Evolutionary conservation across 2,797 vertebrate genomes (phyloP), one percentile per base, ranked within the genome.

Genomic region (Oreortyx pictus): DNA sequence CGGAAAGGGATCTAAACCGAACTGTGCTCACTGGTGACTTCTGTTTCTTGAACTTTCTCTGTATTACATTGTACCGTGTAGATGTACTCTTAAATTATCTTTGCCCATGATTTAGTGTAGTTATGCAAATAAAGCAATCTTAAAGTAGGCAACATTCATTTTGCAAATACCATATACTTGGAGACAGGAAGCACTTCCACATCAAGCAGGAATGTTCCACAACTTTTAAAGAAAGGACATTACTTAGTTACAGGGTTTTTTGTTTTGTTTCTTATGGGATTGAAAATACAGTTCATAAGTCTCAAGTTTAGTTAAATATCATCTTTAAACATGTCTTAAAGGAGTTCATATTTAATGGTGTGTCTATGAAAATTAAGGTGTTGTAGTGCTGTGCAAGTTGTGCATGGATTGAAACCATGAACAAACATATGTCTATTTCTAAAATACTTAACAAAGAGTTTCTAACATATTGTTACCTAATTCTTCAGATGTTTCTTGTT

Each of bases 401-500:
- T 50, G 11, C 43, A n/a, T 80, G 54, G 43, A 75, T 90, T 81
- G 72, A 87, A 90, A 39, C 43, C 4, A 3, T 71, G 71, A 90
- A 0, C 27, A 62, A 35, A 33, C 18, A 25, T 57, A 8, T 88
- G 49, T 77, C 2, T 75, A 41, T 85, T 81, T 89, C 54, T 39
- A 39, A 82, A 94, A 82, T 49, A 33, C 22, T 75, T 78, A 65
- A 3, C 49, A 35, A 15, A 33, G 35, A 86, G 18, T 86, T 81
- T 60, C 33, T 61, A 20, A 49, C 17, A 1, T 66, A 27, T 68
- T 75, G 24, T 11, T 84, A 78, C 56, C 22, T 29, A 50, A 15
- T 83, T 92, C 33, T 89, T 89, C 39, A 78, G 47, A 64, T 89
- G 25, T 6, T 78, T 89, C 68, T 60, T 94, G 41, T 72, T 90